Evolutionary conservation across 2,113 vertebrate species (phyloP).

Genomic region (Sylvietta virens): DNA sequence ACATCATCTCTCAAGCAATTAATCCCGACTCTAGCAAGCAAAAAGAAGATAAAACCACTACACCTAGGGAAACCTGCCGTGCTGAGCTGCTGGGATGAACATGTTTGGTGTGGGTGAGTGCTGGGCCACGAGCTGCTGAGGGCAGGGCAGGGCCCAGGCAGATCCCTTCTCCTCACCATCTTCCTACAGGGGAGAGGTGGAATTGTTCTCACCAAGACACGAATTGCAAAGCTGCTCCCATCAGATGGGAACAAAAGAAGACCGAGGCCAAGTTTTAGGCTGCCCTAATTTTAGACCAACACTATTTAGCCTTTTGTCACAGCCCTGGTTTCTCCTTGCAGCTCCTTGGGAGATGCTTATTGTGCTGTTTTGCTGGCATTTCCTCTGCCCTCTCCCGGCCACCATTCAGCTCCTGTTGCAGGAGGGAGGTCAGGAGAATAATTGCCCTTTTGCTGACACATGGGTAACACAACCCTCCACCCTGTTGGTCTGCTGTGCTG

Average conservation of each 20-base stretch:
- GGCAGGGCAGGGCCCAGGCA: not conserved
- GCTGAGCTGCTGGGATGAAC: not conserved
- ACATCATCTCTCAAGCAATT: too few species aligned
- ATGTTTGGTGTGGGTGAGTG: not conserved
- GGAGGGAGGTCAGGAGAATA: slow-evolving; percentile 14
- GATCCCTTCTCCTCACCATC: not conserved
- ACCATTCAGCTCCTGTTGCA: slow-evolving; percentile 14
- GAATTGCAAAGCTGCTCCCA: not conserved
- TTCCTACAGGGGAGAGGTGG: not conserved
- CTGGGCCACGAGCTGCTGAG: not conserved
- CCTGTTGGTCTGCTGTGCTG: slow-evolving; percentile 28
- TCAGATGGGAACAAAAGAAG: not conserved
- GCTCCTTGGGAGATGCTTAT: not conserved
- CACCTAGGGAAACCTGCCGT: not conserved
- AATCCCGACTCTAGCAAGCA: too few species aligned
- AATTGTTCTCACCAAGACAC: not conserved
- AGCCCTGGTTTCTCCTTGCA: not conserved
- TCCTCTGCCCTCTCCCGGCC: not conserved
- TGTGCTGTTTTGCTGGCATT: slow-evolving; percentile 9
- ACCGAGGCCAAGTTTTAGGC: not conserved
- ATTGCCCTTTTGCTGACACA: slow-evolving; percentile 51
- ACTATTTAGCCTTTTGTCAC: not conserved
- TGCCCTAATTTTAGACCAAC: slow-evolving; percentile 1
- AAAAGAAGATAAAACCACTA: too few species aligned
- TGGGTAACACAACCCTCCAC: slow-evolving; percentile 49